Conservation (phyloP, 2,888 invertebrate species). For the Teleiodes luculella region DNA sequence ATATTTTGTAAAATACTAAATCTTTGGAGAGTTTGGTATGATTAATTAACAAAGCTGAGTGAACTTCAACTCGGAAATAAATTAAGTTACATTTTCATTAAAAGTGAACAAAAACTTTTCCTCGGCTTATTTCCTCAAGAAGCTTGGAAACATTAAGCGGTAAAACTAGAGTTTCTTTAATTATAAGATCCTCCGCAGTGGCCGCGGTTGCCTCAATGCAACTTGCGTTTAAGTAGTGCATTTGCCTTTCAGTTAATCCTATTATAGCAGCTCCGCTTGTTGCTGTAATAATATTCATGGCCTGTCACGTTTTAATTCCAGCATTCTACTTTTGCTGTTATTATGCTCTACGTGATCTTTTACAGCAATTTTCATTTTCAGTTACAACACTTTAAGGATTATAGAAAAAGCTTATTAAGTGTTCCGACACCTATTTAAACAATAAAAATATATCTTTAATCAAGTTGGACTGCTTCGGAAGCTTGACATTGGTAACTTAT, state of each 20-base stretch:
- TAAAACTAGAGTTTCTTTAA: background rate
- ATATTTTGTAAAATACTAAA: too few relatives aligned
- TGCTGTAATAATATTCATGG: background rate
- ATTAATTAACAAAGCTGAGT: background rate
- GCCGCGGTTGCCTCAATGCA: background rate
- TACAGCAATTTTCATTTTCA: too few relatives aligned
- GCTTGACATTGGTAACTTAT: too few relatives aligned
- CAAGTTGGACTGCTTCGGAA: too few relatives aligned
- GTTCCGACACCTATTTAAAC: too few relatives aligned
- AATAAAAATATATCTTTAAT: too few relatives aligned
- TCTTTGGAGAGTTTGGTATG: too few relatives aligned
- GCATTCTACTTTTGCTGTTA: too few relatives aligned
- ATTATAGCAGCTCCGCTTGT: background rate
- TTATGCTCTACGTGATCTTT: background rate
- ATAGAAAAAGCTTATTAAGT: too few relatives aligned
- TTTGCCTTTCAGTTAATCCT: background rate
- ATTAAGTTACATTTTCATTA: slow-evolving; percentile 1
- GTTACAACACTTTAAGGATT: background rate
- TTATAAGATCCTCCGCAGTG: background rate
- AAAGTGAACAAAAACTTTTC: background rate
- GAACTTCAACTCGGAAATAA: background rate
- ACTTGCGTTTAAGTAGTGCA: background rate
- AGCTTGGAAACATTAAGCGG: background rate
- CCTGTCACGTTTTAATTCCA: background rate
- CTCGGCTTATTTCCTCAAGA: background rate